Evolutionary conservation across 2,113 vertebrate species (phyloP), one percentile per base, ranked within the genome.

Genomic region (Rostratula benghalensis): DNA sequence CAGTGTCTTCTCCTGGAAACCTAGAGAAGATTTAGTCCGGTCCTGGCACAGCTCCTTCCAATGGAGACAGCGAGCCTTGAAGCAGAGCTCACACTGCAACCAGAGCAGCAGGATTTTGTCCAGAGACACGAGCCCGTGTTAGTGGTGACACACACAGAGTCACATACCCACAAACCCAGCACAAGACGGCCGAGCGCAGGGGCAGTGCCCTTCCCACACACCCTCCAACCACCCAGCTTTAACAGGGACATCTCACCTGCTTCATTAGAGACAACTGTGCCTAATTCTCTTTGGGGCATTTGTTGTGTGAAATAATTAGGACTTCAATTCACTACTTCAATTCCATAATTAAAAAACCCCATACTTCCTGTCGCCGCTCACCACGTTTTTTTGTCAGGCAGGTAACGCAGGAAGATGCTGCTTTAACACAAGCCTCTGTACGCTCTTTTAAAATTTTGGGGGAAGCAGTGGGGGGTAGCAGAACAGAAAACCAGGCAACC

Each of bases 61-160:
- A 19, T 14, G 31, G n/a, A 25, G 56, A 3, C 37, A 57, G 61
- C 6, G 11, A 65, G 51, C 24, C 48, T 73, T 64, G 37, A 67
- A 73, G 81, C 28, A 68, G 60, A 60, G 13, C 45, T 64, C n/a
- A 37, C 20, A 3, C 11, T 13, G 20, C 50, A 54, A 84, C 41
- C 30, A 65, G 46, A 87, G 37, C 37, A 83, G 30, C 46, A 60
- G 1, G 7, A 11, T 27, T 77, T 43, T 57, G 51, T 21, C 18
- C 0, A 0, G 57, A 77, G 51, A 75, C 37, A 53, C 0, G 0
- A 61, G 50, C 35, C 60, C 37, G 5, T 3, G 51, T 30, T 59
- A 45, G 54, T 5, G 39, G 60, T 9, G 7, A 48, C 7, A 17
- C 15, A 30, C n/a, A n/a, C n/a, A n/a, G n/a, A n/a, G 76, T 7